phyloP scores from a whole-genome alignment of 2,797 vertebrate species.

The Gambelia wislizenii region DNA sequence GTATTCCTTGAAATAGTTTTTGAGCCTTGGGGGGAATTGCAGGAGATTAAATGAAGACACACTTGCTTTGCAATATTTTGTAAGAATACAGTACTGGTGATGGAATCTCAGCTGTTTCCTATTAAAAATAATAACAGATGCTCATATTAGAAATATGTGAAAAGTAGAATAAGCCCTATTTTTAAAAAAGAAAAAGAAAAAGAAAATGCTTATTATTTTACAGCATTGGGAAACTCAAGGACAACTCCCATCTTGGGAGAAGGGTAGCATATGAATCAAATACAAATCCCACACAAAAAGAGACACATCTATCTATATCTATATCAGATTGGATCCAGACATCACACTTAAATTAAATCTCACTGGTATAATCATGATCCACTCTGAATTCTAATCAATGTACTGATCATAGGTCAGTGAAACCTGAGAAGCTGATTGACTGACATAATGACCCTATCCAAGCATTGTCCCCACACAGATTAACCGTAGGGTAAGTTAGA shows the following conservation, averaged over 20 bases:
- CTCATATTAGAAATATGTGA: neutral
- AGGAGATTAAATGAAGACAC: neutral
- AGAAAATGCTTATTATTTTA: too few species aligned
- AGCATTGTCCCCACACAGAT: neutral
- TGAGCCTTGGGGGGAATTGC: neutral
- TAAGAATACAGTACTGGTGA: neutral
- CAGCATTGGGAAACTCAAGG: neutral
- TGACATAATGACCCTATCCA: neutral
- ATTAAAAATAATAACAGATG: neutral
- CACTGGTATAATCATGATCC: neutral
- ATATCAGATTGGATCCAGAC: neutral
- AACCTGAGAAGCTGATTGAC: neutral
- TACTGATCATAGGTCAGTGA: neutral
- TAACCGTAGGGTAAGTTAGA: too few species aligned
- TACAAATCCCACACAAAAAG: too few species aligned
- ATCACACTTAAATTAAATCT: too few species aligned
- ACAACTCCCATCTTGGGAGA: too few species aligned
- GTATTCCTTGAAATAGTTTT: constrained; percentile 8
- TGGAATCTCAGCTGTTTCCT: neutral
- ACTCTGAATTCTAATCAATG: neutral
- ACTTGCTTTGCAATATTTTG: neutral
- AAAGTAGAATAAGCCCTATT: neutral
- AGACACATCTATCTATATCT: neutral
- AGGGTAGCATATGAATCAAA: too few species aligned
- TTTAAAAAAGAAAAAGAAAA: neutral